Base-by-base conservation (phyloP, 2,797 vertebrate genomes). In the Uromys caudimaculatus region DNA sequence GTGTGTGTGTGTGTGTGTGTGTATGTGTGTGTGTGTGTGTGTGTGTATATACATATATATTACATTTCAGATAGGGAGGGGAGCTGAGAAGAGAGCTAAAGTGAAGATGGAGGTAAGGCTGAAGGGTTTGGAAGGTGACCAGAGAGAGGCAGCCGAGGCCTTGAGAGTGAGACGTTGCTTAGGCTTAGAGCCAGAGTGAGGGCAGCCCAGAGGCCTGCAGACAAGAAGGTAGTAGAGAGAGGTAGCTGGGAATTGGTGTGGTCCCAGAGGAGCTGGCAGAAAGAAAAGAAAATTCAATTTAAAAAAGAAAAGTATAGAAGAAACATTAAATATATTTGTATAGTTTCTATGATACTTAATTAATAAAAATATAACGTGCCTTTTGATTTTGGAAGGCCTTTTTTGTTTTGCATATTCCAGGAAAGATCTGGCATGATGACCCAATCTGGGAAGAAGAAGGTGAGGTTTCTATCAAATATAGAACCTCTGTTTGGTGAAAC, bases 91-190 rank as follows among this genome's bases (percentile, higher is more conserved):
- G 79, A 78, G 88, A 94, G 38, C 58, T 83, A 3, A 29, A 21
- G 71, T 79, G 92, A 87, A 91, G 86, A 71, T 27, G 47, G 13
- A 73, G 90, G 64, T 2, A 21, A 96, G 92, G 89, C 32, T 44
- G 10, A 56, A 79, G 94, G 23, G 27, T 50, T 86, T 69, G n/a
- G 93, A 78, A 78, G 64, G 64, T n/a, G 21, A 35, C 76, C 71
- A 86, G 81, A 21, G 89, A 95, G 89, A 64, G 90, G 88, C 82
- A 91, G 81, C 71, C 0, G 9, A 85, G 78, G 88, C 92, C 89
- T n/a, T 73, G 1, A 58, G 3, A 38, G 71, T 76, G 64, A 52
- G 75, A 29, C 60, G 87, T 7, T 86, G 93, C 88, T 67, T 24
- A 14, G 32, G 29, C 67, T 35, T 5, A 19, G 38, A 77, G 67